Evolutionary conservation across 2,113 vertebrate genomes (phyloP), one percentile per base, ranked within the genome.

Genomic region (Cettia cetti): DNA sequence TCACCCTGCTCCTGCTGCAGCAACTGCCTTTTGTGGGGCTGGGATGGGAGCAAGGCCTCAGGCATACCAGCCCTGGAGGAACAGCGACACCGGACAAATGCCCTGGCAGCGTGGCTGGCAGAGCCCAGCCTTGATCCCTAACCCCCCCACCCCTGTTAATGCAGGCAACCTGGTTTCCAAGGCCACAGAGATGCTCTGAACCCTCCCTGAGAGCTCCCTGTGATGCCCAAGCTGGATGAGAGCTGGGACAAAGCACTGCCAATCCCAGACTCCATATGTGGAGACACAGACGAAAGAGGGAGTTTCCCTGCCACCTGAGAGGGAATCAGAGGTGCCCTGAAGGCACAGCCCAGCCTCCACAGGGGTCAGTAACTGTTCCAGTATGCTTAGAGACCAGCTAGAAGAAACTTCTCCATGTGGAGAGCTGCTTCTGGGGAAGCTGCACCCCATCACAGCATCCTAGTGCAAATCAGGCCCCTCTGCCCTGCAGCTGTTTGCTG

Each of bases 141-240:
- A 5, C 0, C 21, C 0, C 21, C 15, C 7, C 12, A 35, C 2
- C 11, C 33, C n/a, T 0, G 0, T 30, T 27, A 45, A 16, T 5
- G 19, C 2, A 1, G 30, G 20, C 27, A 79, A 3, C 64, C 61
- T 66, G n/a, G 45, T 26, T 89, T 30, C 15, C 0, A 0, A 66
- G 37, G 69, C 17, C 64, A 37, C 22, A 64, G 37, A 39, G 23
- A 26, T 7, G 33, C 9, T 8, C 27, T 52, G 44, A 28, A 44
- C 11, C 11, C 13, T 47, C n/a, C 30, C 19, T 8, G 13, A 17
- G 52, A 39, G 45, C 26, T 53, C 31, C 49, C n/a, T 19, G 12
- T 42, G 1, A 1, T n/a, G 35, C 9, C 37, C 66, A 68, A 47
- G 37, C 13, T 12, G 9, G 44, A 13, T 35, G 39, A 47, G 42